Evolutionary conservation across 2,888 invertebrate species (phyloP).

Genomic region (Apocheima hispidaria): DNA sequence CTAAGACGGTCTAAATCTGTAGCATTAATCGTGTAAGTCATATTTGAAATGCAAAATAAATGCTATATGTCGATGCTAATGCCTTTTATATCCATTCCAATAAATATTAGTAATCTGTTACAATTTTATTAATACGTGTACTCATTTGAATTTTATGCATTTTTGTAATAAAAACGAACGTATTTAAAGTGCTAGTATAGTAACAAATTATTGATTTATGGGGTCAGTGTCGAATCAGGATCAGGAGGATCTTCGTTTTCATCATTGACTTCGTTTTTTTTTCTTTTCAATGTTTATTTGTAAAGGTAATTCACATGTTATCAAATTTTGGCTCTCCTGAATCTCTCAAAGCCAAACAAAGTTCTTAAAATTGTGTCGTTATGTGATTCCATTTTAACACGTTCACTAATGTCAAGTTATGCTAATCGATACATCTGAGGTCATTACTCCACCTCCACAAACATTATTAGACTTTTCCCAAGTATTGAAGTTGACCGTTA

Average conservation of each 20-base stretch:
- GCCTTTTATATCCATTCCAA: constrained; percentile 32
- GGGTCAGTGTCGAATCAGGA: constrained; percentile 28
- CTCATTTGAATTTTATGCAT: constrained; percentile 44
- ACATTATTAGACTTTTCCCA: constrained; percentile 68
- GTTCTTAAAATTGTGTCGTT: constrained; percentile 23
- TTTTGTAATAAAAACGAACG: constrained; percentile 32
- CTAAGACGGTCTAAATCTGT: constrained; percentile 36
- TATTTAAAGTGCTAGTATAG: constrained; percentile 26
- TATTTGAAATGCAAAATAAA: constrained; percentile 36
- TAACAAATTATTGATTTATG: constrained; percentile 45
- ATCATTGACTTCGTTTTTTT: not conserved
- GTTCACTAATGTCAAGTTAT: constrained; percentile 58
- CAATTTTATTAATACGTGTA: constrained; percentile 35
- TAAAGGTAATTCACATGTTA: no score
- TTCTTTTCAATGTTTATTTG: not conserved
- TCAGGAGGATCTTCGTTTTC: no score
- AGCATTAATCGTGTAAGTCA: constrained; percentile 35
- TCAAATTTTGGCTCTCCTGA: no score
- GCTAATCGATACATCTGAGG: constrained; percentile 60
- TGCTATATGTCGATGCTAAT: constrained; percentile 32
- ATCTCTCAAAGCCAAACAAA: no score
- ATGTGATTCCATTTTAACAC: constrained; percentile 32
- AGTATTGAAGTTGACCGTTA: constrained; percentile 77
- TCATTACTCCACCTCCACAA: constrained; percentile 65
- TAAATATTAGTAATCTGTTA: constrained; percentile 36